A percentile compares a stretch with the other conserved stretches of the same genome.
Conservation (phyloP, 2,888 invertebrate species). For the Urechis unicinctus region DNA sequence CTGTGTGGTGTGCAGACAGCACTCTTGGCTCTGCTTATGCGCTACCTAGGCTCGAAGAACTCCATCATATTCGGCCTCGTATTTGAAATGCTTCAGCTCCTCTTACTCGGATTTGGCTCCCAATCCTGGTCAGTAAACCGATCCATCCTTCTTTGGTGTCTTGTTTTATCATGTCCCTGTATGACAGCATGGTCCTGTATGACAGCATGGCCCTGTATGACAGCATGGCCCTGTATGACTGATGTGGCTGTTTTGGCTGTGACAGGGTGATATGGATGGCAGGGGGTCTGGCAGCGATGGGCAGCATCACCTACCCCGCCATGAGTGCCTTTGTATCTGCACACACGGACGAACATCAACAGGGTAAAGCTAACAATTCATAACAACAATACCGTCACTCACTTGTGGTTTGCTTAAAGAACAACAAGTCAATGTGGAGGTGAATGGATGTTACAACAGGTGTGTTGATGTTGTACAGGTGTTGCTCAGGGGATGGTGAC, state of each 20-base stretch:
- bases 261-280: conserved; percentile 99
- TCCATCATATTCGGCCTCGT: conserved; percentile 94
- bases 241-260: too few relatives aligned
- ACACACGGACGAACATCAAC: conserved; percentile 94
- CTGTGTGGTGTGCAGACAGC: conserved; percentile 52
- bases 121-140: conserved; percentile 75
- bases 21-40: conserved; percentile 69
- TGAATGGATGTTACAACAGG: too few relatives aligned
- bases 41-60: conserved; percentile 85
- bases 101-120: conserved; percentile 96
- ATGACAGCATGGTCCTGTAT: not conserved
- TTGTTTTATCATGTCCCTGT: not conserved
- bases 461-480: conserved; percentile 30
- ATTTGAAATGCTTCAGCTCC: conserved; percentile 92
- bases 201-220: too few relatives aligned
- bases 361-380: conserved; percentile 59
- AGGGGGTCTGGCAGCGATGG: conserved; percentile 89
- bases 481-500: conserved; percentile 89
- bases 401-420: too few relatives aligned
- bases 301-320: conserved; percentile 95
- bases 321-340: conserved; percentile 98
- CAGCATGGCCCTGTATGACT: too few relatives aligned
- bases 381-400: not conserved
- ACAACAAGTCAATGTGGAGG: too few relatives aligned
- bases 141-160: not conserved